phyloP scores from a whole-genome alignment of 1,140 invertebrate genomes.

The Olivierus martensii region DNA sequence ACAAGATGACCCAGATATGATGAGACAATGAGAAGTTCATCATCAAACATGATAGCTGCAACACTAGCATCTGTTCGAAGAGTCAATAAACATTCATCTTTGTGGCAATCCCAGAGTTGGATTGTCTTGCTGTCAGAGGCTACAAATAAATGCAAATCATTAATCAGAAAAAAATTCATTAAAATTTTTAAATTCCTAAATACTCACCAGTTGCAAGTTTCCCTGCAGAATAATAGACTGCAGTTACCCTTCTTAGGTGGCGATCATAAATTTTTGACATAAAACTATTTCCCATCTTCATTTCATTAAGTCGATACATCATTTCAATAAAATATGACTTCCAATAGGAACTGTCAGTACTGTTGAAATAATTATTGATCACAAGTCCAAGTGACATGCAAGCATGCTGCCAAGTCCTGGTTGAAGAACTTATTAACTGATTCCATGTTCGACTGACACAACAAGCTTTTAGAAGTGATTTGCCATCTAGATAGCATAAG shows the following conservation, averaged over 20 bases:
- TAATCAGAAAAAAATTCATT: too few species aligned
- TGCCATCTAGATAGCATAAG: conserved; percentile 9
- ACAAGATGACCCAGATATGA: conserved; percentile 22
- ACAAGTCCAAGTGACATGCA: conserved; percentile 1
- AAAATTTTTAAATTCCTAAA: not conserved
- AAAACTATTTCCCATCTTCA: conserved; percentile 10
- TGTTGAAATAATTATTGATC: conserved; percentile 4
- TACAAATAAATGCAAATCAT: conserved; percentile 4
- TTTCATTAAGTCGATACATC: conserved; percentile 4
- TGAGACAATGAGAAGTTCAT: conserved; percentile 18
- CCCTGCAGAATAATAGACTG: conserved; percentile 21
- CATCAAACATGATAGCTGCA: conserved; percentile 21
- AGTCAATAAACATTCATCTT: conserved; percentile 16
- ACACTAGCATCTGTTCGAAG: conserved; percentile 19
- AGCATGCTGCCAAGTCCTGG: conserved; percentile 10
- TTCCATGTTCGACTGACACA: conserved; percentile 13
- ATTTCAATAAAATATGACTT: conserved; percentile 14
- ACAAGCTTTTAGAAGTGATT: conserved; percentile 10
- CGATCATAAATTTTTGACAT: conserved; percentile 7
- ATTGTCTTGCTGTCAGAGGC: conserved; percentile 22
- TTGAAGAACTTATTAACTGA: conserved; percentile 7
- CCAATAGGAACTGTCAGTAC: conserved; percentile 12
- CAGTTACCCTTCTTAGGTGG: conserved; percentile 16
- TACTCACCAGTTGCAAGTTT: conserved; percentile 20
- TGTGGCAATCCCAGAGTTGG: conserved; percentile 20